phyloP scores from a whole-genome alignment of 1,140 invertebrate genomes.

The Drosophila azteca region DNA sequence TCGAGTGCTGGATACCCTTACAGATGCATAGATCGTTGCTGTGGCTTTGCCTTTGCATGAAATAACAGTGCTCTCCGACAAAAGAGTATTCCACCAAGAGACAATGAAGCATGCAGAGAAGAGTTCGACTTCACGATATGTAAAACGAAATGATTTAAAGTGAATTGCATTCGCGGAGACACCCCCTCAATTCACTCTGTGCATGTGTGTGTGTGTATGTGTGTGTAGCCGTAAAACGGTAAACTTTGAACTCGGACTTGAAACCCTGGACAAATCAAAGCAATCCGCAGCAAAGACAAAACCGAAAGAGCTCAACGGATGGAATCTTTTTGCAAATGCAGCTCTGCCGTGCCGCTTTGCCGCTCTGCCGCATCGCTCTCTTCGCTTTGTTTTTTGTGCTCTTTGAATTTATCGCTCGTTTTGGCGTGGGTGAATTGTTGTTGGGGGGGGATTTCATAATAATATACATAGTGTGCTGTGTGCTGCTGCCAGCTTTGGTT shows the following conservation, averaged over 20 bases:
- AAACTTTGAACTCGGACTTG: conserved; percentile 74
- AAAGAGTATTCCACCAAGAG: too few relatives aligned
- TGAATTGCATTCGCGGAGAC: conserved; percentile 32
- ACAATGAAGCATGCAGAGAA: background rate
- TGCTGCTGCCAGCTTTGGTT: conserved; percentile 16
- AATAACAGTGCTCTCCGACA: too few relatives aligned
- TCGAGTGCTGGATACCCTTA: too few relatives aligned
- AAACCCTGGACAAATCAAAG: conserved; percentile 20
- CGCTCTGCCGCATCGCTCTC: too few relatives aligned
- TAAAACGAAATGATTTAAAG: conserved; percentile 69
- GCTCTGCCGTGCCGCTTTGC: too few relatives aligned
- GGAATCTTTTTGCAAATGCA: conserved; percentile 8
- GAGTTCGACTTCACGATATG: conserved; percentile 26
- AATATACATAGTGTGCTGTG: conserved; percentile 23
- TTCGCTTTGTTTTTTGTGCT: conserved; percentile 3
- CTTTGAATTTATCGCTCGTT: conserved; percentile 50
- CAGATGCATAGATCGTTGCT: background rate
- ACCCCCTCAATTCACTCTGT: background rate
- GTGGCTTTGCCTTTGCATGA: too few relatives aligned
- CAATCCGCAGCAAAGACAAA: background rate
- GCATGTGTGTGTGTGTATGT: too few relatives aligned
- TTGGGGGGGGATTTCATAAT: conserved; percentile 58
- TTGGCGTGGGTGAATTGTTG: conserved; percentile 62
- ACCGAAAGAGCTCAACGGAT: background rate
- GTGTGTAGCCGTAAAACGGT: conserved; percentile 1